Percentiles rank a stretch among this genome's conserved stretches.
phyloP scores from a whole-genome alignment of 2,797 vertebrate species.

The Helostoma temminkii region DNA sequence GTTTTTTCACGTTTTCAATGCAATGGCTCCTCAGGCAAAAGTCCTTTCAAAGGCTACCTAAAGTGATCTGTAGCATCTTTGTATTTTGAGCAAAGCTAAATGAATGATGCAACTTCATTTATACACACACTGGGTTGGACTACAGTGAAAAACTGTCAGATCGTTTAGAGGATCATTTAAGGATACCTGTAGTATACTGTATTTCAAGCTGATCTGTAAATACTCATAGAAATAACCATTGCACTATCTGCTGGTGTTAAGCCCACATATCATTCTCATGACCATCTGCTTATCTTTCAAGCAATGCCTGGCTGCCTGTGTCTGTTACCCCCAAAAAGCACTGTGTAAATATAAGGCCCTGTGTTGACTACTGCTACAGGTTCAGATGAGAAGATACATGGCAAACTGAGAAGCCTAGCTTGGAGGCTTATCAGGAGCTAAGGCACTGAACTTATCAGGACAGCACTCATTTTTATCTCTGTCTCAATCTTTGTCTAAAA shows the following conservation, averaged over 20 bases:
- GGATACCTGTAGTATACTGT: no score
- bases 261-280: neutral
- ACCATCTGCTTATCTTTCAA: conserved; percentile 17
- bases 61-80: conserved; percentile 7
- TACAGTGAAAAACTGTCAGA: no score
- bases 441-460: neutral
- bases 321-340: neutral
- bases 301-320: neutral
- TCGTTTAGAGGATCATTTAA: no score
- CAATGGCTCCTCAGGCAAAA: no score
- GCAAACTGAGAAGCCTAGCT: neutral
- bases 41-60: conserved; percentile 1
- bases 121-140: neutral
- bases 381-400: conserved; percentile 10
- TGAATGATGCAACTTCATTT: neutral
- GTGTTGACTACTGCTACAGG: neutral
- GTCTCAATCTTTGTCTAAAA: conserved; percentile 1
- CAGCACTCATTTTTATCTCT: conserved; percentile 4
- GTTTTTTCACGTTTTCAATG: neutral
- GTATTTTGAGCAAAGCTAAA: conserved; percentile 3
- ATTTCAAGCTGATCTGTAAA: neutral
- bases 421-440: conserved; percentile 6
- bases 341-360: neutral
- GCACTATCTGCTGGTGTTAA: neutral
- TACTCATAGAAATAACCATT: neutral